Base-by-base conservation (phyloP, 1,140 invertebrate species). In the Elymnias hypermnestra region DNA sequence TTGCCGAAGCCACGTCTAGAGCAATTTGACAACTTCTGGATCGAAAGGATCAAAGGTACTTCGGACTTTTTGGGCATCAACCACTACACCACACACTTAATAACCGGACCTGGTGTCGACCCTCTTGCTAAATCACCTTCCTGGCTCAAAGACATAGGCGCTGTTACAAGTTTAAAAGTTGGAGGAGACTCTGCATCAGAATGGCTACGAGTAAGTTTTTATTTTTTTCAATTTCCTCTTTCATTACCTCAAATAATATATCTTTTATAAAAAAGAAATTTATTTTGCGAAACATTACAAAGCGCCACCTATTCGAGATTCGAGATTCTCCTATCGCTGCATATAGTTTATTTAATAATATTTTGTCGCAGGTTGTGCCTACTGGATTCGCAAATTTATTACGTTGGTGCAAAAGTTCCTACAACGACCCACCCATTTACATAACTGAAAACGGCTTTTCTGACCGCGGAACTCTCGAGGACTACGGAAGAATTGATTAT, bases 381-480 rank as follows among this genome's bases (percentile, higher is more conserved):
- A 87, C 87, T 58, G 90, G 90, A 2, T 81, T 92, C 18, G 83
- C 89, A 2, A 88, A 88, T 43, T 63, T 90, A 14, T 66, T 92
- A 18, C 88, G 89, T 39, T 91, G 89, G 88, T 86, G 77, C 43
- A 82, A 86, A 47, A 72, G 86, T 39, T 82, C 86, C 3, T 92
- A 91, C 66, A 87, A 87, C 13, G 85, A 90, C 60, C 86, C 88
- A 9, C 78, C 82, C 22, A 87, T 92, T 36, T 87, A 89, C 54
- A 88, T 92, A 7, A 91, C 91, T 19, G 91, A 92, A 73, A 92
- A 91, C 63, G 91, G 91, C 1, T 84, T 76, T 48, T 86, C 86
- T 1, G 85, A 87, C 46, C 64, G 66, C 15, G 85, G 85, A 3
- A 69, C 62, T 8, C 44, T 88, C n/a, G 56, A 76, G 43, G 86